A percentile compares a stretch with the other conserved stretches of the same genome.
phyloP scores from a whole-genome alignment of 2,797 vertebrate genomes.

The Sebastes minor region DNA sequence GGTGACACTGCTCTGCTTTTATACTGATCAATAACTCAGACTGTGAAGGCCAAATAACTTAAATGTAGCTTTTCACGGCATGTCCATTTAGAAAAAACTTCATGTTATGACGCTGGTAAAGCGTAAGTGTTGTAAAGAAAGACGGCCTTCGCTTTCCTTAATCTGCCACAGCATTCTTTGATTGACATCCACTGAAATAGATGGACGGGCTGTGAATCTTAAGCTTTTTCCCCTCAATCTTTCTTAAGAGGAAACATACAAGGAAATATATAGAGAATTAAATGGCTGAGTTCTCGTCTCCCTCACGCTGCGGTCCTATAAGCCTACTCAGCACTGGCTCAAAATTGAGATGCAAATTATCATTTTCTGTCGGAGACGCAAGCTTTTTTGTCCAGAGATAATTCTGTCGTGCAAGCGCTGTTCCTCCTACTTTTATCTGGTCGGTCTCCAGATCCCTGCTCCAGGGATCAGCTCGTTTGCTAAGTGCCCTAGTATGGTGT shows the following conservation, averaged over 20 bases:
- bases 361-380: slow-evolving; percentile 24
- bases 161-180: slow-evolving; percentile 26
- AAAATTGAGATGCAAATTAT: slow-evolving; percentile 60
- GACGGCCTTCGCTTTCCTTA: neutral
- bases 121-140: neutral
- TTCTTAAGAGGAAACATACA: slow-evolving; percentile 1
- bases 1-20: slow-evolving; percentile 6
- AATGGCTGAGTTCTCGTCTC: slow-evolving; percentile 1
- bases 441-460: slow-evolving; percentile 68
- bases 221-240: slow-evolving; percentile 28
- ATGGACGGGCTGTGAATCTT: slow-evolving; percentile 16
- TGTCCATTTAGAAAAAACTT: neutral
- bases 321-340: slow-evolving; percentile 54
- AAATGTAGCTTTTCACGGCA: neutral
- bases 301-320: slow-evolving; percentile 22
- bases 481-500: slow-evolving; percentile 73
- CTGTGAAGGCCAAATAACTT: neutral
- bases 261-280: slow-evolving; percentile 9
- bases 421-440: slow-evolving; percentile 61
- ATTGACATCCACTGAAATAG: slow-evolving; percentile 36
- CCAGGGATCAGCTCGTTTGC: slow-evolving; percentile 62
- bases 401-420: slow-evolving; percentile 36
- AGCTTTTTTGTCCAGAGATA: slow-evolving; percentile 61
- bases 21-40: neutral
- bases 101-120: neutral